phyloP scores from a whole-genome alignment of 1,140 invertebrate genomes.

The Monomorium pharaonis region DNA sequence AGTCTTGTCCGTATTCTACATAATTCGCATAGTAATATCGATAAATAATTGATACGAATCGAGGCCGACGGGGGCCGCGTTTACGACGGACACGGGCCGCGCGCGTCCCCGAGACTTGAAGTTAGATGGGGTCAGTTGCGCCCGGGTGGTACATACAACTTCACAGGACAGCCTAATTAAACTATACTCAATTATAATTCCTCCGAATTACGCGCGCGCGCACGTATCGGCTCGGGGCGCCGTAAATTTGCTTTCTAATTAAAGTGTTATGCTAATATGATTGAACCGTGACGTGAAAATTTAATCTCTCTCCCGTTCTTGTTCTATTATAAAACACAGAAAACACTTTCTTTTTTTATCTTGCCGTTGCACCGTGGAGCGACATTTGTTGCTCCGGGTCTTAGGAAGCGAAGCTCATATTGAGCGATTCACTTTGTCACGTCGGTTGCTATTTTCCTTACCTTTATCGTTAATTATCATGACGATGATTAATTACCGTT shows the following conservation, averaged over 20 bases:
- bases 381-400: background rate
- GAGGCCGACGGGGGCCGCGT: background rate
- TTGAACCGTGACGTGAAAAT: background rate
- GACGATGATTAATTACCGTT: background rate
- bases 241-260: conserved; percentile 33
- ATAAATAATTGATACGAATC: conserved; percentile 54
- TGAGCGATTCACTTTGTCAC: conserved; percentile 8
- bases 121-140: conserved; percentile 70
- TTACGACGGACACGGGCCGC: conserved; percentile 49
- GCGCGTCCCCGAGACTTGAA: conserved; percentile 38
- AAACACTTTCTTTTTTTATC: background rate
- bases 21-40: conserved; percentile 47
- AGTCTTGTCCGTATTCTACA: conserved; percentile 1
- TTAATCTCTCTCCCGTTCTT: background rate
- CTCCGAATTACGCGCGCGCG: background rate
- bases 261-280: background rate
- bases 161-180: conserved; percentile 57
- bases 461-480: conserved; percentile 1
- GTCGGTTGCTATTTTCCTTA: background rate
- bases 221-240: background rate
- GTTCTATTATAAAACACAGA: background rate
- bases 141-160: conserved; percentile 57
- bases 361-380: background rate
- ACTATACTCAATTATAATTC: conserved; percentile 66
- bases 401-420: background rate